These are phyloP conservation scores for Paralichthys olivaceus DNA, from an alignment of 2,113 vertebrate genomes.

Conservation along the genomic window DNA sequence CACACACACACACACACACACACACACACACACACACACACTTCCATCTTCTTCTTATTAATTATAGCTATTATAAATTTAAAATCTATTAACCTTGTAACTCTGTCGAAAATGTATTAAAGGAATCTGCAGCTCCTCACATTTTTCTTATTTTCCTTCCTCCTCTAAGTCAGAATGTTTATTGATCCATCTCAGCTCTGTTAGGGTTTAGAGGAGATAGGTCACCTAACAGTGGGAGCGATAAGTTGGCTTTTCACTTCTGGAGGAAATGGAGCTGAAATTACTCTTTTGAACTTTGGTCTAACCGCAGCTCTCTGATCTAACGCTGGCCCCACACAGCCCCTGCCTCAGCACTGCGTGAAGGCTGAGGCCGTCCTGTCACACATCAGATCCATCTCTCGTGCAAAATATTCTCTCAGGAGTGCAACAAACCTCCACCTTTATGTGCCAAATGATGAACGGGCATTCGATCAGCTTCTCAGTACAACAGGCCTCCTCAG, in stretches of 20 bases:
- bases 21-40: slow-evolving; percentile 1
- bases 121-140: background rate
- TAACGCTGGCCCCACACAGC: slow-evolving; percentile 11
- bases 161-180: slow-evolving; percentile 11
- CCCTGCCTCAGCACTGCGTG: slow-evolving; percentile 13
- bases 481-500: background rate
- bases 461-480: background rate
- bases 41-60: background rate
- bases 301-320: slow-evolving; percentile 4
- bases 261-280: slow-evolving; percentile 62
- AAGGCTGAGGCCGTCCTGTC: slow-evolving; percentile 9
- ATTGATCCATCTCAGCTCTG: slow-evolving; percentile 53
- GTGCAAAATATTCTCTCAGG: background rate
- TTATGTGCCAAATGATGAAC: background rate
- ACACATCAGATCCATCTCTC: background rate
- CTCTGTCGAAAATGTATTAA: background rate
- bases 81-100: background rate
- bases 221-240: slow-evolving; percentile 29
- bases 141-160: slow-evolving; percentile 2
- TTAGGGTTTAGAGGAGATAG: slow-evolving; percentile 49
- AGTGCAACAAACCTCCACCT: background rate
- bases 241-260: slow-evolving; percentile 50
- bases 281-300: slow-evolving; percentile 57
- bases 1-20: background rate
- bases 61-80: slow-evolving; percentile 2